phyloP scores from a whole-genome alignment of 1,140 invertebrate genomes.

The Solen grandis region DNA sequence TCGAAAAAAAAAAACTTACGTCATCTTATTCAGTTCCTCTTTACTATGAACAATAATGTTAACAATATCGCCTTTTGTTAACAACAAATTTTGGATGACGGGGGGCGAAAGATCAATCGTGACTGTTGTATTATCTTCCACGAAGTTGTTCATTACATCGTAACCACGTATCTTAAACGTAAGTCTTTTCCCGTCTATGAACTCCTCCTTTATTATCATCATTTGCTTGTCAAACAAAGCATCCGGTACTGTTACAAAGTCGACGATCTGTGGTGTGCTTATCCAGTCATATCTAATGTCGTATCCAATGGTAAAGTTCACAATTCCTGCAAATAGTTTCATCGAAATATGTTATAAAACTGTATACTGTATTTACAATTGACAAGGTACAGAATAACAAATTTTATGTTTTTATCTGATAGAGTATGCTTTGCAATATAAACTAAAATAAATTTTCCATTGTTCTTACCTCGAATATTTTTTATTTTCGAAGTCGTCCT shows the following conservation, averaged over 20 bases:
- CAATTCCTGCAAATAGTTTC: conserved; percentile 32
- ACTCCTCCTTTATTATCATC: background rate
- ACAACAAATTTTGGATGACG: conserved; percentile 29
- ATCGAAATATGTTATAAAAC: no score
- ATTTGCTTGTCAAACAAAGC: conserved; percentile 2
- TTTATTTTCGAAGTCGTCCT: background rate
- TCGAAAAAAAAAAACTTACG: background rate
- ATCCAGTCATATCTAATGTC: background rate
- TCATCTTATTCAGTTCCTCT: background rate
- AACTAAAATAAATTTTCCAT: no score
- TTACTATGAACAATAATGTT: conserved; percentile 10
- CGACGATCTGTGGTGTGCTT: no score
- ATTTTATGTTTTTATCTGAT: background rate
- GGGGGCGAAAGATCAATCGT: conserved; percentile 21
- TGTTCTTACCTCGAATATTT: background rate
- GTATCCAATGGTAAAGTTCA: conserved; percentile 6
- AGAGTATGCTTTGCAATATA: no score
- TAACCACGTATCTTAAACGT: conserved; percentile 33
- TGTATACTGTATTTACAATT: background rate
- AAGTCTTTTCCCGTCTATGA: conserved; percentile 52
- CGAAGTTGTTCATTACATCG: conserved; percentile 33
- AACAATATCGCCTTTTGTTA: conserved; percentile 23
- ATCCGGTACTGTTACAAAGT: background rate
- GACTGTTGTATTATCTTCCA: conserved; percentile 30
- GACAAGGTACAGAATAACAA: background rate